These are phyloP conservation scores for Teleogryllus oceanicus DNA, from an alignment of 2,888 invertebrate genomes.

Conservation along the genomic window DNA sequence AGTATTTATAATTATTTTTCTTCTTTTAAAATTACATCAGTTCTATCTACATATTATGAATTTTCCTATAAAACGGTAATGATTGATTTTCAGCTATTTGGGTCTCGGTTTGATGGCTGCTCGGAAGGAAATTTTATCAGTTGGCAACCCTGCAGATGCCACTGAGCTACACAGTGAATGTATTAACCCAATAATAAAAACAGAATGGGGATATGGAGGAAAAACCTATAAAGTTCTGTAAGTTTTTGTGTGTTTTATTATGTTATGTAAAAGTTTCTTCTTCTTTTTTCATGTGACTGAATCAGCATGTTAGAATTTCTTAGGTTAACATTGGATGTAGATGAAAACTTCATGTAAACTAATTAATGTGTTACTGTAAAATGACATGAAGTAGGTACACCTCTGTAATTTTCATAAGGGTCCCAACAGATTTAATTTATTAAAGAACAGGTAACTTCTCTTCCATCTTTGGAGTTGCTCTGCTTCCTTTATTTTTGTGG, in stretches of 20 bases:
- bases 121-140: constrained; percentile 68
- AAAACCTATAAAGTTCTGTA: constrained; percentile 67
- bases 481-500: too few species aligned
- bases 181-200: constrained; percentile 72
- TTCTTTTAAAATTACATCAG: neutral
- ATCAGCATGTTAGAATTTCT: too few species aligned
- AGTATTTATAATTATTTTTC: neutral
- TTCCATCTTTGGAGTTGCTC: too few species aligned
- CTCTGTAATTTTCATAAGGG: too few species aligned
- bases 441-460: too few species aligned
- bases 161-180: constrained; percentile 63
- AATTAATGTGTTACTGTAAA: too few species aligned
- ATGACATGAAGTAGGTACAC: too few species aligned
- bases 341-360: too few species aligned
- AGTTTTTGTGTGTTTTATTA: constrained; percentile 34
- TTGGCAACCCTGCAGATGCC: constrained; percentile 52
- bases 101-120: constrained; percentile 91
- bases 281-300: too few species aligned
- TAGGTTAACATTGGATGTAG: too few species aligned
- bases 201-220: constrained; percentile 71
- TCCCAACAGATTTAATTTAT: too few species aligned
- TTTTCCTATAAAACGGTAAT: neutral
- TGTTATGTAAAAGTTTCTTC: too few species aligned
- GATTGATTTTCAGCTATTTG: constrained; percentile 68
- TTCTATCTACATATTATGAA: neutral